Evolutionary conservation across 2,797 vertebrate genomes (phyloP).

Genomic region (Helostoma temminkii): DNA sequence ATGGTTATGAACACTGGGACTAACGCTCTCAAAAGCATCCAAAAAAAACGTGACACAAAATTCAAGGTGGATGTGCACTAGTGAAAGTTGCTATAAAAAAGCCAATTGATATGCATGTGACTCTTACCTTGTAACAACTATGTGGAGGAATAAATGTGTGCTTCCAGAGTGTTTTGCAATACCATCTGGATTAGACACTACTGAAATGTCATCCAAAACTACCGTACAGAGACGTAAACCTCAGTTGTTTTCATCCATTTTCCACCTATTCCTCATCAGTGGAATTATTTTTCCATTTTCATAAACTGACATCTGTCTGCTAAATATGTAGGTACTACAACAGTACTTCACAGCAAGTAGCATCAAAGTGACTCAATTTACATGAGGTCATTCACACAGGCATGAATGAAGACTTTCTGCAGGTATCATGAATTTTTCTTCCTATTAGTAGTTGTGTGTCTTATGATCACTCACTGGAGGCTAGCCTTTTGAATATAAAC

Average conservation of each 20-base stretch:
- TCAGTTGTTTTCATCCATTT: neutral
- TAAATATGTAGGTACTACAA: neutral
- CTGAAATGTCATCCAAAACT: neutral
- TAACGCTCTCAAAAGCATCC: conserved; percentile 5
- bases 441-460: conserved; percentile 11
- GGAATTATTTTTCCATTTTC: conserved; percentile 12
- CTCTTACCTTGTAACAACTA: neutral
- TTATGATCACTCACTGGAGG: conserved; percentile 43
- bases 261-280: neutral
- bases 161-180: neutral
- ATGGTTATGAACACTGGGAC: neutral
- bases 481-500: conserved; percentile 36
- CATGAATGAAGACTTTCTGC: conserved; percentile 35
- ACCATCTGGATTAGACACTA: neutral
- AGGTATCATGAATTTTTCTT: conserved; percentile 10
- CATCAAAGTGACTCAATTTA: conserved; percentile 22
- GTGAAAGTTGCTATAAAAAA: neutral
- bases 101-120: neutral
- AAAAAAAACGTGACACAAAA: neutral
- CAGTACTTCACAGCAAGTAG: conserved; percentile 6
- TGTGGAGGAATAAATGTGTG: neutral
- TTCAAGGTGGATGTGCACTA: neutral
- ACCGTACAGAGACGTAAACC: neutral
- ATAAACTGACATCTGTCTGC: conserved; percentile 4
- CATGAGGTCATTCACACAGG: conserved; percentile 42